Percentiles rank a stretch among this genome's conserved stretches.
These are phyloP conservation scores for Ectropis crepuscularia DNA, from an alignment of 2,888 invertebrate species.

Conservation along the genomic window DNA sequence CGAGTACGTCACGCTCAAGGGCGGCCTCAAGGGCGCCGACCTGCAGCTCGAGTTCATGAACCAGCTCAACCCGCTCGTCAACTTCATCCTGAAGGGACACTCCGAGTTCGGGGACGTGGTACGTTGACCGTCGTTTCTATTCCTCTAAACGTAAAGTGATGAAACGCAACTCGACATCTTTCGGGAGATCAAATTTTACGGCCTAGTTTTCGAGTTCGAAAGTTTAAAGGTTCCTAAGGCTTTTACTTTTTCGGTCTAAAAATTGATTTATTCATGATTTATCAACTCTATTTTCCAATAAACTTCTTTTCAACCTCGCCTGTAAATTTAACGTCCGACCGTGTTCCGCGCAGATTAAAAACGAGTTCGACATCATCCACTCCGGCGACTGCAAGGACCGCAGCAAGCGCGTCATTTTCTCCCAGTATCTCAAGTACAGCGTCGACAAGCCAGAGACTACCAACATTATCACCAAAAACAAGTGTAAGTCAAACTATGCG, in stretches of 20 bases:
- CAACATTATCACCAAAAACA: conserved; percentile 80
- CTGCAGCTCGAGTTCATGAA: conserved; percentile 83
- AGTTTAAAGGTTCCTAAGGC: too few relatives aligned
- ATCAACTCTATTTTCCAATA: too few relatives aligned
- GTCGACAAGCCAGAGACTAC: conserved; percentile 67
- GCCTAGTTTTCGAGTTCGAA: too few relatives aligned
- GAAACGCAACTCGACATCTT: too few relatives aligned
- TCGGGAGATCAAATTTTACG: too few relatives aligned
- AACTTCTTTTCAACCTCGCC: too few relatives aligned
- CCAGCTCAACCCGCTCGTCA: conserved; percentile 84
- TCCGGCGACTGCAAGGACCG: conserved; percentile 83
- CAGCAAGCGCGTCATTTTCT: conserved; percentile 81
- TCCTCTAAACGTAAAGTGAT: too few relatives aligned
- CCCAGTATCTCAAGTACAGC: conserved; percentile 71
- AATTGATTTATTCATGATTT: too few relatives aligned
- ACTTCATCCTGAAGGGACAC: conserved; percentile 86
- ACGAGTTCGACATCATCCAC: conserved; percentile 84
- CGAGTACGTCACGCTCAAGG: conserved; percentile 77
- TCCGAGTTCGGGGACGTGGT: conserved; percentile 69
- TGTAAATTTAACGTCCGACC: too few relatives aligned
- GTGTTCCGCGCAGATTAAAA: conserved; percentile 57
- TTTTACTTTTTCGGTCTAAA: too few relatives aligned
- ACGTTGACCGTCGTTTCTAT: conserved; percentile 45
- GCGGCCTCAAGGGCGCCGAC: conserved; percentile 69
- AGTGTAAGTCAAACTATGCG: conserved; percentile 58